These are phyloP conservation scores for Formica aserva DNA, from an alignment of 2,888 invertebrate genomes.

Conservation along the genomic window DNA sequence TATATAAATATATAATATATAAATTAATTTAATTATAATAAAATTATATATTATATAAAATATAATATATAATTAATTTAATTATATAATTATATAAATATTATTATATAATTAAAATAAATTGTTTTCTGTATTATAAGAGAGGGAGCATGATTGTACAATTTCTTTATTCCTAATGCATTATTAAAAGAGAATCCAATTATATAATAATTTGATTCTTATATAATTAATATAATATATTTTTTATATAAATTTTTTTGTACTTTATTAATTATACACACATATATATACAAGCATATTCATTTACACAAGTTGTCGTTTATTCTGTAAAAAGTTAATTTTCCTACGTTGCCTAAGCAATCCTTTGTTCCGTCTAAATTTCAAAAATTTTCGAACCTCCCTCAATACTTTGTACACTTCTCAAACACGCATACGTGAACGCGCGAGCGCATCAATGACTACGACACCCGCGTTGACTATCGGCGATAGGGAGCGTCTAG, in stretches of 20 bases:
- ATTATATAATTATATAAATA: neutral
- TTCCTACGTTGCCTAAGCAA: neutral
- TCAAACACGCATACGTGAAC: neutral
- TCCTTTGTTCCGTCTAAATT: neutral
- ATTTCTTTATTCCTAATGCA: no score
- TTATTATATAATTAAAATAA: neutral
- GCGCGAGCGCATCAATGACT: slow-evolving; percentile 18
- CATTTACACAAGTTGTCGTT: neutral
- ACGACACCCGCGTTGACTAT: slow-evolving; percentile 10
- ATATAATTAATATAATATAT: no score
- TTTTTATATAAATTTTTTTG: no score
- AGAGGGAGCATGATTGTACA: neutral
- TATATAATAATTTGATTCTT: no score
- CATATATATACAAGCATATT: neutral
- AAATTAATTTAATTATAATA: no score
- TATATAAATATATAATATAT: neutral
- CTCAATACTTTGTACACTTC: no score
- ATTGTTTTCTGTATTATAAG: neutral
- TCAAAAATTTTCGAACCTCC: no score
- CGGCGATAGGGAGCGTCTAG: slow-evolving; percentile 1
- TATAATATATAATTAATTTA: no score
- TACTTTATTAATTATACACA: no score
- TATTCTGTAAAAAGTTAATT: neutral
- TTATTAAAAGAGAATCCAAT: no score
- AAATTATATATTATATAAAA: no score